Percentiles rank a stretch among this genome's conserved stretches.
Evolutionary conservation across 2,888 invertebrate species (phyloP).

Genomic region (Dryocosmus kuriphilus): DNA sequence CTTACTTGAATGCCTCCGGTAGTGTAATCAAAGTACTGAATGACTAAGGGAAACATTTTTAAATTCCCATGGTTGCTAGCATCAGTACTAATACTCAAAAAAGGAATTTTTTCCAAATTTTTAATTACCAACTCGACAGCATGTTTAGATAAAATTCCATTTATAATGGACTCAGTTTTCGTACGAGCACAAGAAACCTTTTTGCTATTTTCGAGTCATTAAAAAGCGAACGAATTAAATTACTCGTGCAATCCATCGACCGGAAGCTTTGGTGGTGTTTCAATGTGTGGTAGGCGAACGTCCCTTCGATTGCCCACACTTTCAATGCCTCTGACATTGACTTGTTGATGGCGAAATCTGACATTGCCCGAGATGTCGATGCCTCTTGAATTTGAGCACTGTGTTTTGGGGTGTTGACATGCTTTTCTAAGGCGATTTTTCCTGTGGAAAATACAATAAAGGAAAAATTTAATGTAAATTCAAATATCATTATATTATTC

Average conservation of each 20-base stretch:
- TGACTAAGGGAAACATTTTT: too few relatives aligned
- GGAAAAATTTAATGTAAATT: neutral
- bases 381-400: neutral
- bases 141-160: constrained; percentile 35
- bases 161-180: constrained; percentile 57
- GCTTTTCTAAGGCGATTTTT: neutral
- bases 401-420: neutral
- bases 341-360: neutral
- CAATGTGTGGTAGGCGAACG: neutral
- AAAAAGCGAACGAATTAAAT: neutral
- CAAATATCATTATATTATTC: neutral
- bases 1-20: too few relatives aligned
- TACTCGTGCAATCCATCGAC: neutral
- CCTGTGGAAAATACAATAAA: neutral
- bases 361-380: neutral
- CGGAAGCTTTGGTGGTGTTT: neutral
- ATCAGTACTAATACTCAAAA: too few relatives aligned
- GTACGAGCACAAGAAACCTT: constrained; percentile 56
- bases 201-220: constrained; percentile 52
- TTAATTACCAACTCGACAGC: constrained; percentile 43
- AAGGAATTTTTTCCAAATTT: too few relatives aligned
- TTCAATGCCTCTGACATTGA: neutral
- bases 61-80: too few relatives aligned
- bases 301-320: neutral
- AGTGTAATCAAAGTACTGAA: too few relatives aligned